phyloP scores from a whole-genome alignment of 2,797 vertebrate genomes.

The Halcyon smyrnensis region DNA sequence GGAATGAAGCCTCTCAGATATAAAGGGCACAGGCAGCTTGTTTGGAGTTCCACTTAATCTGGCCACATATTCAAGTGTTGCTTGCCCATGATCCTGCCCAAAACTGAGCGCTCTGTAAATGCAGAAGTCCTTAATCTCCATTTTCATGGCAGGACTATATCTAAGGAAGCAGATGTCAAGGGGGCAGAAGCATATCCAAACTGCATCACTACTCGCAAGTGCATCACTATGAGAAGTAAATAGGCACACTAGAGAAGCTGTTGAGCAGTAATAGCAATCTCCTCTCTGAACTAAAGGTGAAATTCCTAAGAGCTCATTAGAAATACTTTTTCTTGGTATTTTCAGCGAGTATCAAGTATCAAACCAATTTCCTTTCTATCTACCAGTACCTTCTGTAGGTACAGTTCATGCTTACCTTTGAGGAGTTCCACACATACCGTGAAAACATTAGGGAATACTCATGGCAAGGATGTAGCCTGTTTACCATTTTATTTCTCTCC shows the following conservation, averaged over 20 bases:
- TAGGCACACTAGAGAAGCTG: not conserved
- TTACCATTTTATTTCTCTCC: not conserved
- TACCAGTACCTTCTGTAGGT: not conserved
- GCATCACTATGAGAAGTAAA: not conserved
- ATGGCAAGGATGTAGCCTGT: not conserved
- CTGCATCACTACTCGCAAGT: not conserved
- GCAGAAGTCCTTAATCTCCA: not conserved
- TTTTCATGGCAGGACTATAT: not conserved
- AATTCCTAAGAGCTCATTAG: not conserved
- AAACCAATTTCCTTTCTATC: not conserved
- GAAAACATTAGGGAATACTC: not conserved
- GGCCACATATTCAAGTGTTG: not conserved
- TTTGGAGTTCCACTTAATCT: not conserved
- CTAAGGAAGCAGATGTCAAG: not conserved
- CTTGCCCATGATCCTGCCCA: not conserved
- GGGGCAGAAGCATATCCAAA: not conserved
- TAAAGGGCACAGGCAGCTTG: not conserved
- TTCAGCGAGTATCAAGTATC: not conserved
- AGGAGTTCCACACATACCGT: not conserved
- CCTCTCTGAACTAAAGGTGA: not conserved
- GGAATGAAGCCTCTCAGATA: not conserved
- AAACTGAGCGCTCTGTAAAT: not conserved
- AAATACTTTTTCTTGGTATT: not conserved
- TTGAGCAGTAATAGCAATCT: not conserved
- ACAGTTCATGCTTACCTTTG: not conserved